Percentiles rank a stretch among this genome's conserved stretches.
These are phyloP conservation scores for Paralichthys olivaceus DNA, from an alignment of 2,113 vertebrate genomes.

Conservation along the genomic window DNA sequence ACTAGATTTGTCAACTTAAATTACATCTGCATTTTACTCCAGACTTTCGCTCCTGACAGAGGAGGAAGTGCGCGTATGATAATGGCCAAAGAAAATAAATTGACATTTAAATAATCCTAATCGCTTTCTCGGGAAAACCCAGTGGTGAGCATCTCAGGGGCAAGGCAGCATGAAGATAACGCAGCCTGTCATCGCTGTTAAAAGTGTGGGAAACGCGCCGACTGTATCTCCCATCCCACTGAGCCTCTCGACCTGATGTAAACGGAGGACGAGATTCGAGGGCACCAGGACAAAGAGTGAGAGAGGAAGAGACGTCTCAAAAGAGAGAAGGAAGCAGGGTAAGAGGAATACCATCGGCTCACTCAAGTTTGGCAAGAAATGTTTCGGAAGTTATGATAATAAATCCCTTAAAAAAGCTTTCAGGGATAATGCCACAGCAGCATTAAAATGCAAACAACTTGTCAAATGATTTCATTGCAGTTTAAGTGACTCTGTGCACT, in stretches of 20 bases:
- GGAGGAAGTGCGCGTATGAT: constrained; percentile 27
- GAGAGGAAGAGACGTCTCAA: constrained; percentile 1
- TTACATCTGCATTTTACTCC: constrained; percentile 27
- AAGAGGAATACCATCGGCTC: not conserved
- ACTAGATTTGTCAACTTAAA: constrained; percentile 57
- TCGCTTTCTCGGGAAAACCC: constrained; percentile 45
- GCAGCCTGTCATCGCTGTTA: constrained; percentile 14
- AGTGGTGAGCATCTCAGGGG: constrained; percentile 58
- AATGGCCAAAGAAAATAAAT: constrained; percentile 67
- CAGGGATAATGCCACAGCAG: constrained; percentile 29
- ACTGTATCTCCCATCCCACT: constrained; percentile 32
- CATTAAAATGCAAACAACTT: constrained; percentile 44
- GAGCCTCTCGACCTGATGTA: constrained; percentile 38
- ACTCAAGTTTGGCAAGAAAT: constrained; percentile 30
- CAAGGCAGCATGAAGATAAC: constrained; percentile 47
- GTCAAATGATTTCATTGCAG: constrained; percentile 25
- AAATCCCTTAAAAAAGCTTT: constrained; percentile 36
- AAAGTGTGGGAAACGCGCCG: constrained; percentile 29
- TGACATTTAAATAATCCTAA: constrained; percentile 76
- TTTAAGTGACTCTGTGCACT: constrained; percentile 2
- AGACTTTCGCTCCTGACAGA: constrained; percentile 38
- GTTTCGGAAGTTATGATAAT: constrained; percentile 46
- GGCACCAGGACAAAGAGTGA: constrained; percentile 4
- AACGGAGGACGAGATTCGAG: constrained; percentile 41
- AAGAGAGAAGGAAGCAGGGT: not conserved